These are phyloP conservation scores for Samia ricini DNA, from an alignment of 1,140 invertebrate species.

Conservation along the genomic window DNA sequence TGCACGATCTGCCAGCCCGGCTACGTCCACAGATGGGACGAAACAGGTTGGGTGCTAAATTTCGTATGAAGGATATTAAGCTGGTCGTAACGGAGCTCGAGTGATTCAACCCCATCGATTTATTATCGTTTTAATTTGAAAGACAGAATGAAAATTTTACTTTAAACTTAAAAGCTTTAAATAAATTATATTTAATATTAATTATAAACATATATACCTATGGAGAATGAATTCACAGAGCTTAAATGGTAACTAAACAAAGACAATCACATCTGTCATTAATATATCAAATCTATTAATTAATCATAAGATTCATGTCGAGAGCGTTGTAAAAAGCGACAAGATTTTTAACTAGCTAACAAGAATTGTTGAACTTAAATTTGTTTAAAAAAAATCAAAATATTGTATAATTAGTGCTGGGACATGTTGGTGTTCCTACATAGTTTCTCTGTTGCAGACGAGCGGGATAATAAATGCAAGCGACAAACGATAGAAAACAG, in stretches of 20 bases:
- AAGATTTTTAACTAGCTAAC: background rate
- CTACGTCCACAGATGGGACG: slow-evolving; percentile 41
- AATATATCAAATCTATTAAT: too few species aligned
- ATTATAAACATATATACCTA: too few species aligned
- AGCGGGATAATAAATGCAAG: background rate
- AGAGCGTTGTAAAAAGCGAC: background rate
- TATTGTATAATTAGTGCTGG: too few species aligned
- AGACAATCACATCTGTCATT: too few species aligned
- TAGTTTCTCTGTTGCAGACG: background rate
- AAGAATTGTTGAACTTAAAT: background rate
- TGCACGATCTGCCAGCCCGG: slow-evolving; percentile 45
- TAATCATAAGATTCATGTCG: too few species aligned
- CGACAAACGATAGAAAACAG: background rate
- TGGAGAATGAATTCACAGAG: too few species aligned
- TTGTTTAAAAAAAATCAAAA: too few species aligned
- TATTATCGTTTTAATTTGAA: background rate
- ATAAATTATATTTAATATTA: too few species aligned
- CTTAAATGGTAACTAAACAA: too few species aligned
- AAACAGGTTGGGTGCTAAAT: slow-evolving; percentile 34
- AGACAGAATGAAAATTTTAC: too few species aligned
- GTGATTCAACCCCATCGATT: slow-evolving; percentile 7
- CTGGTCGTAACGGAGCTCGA: slow-evolving; percentile 8
- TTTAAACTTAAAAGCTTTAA: too few species aligned
- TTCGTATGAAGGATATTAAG: slow-evolving; percentile 1
- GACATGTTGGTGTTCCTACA: background rate